Evolutionary conservation across 2,113 vertebrate species (phyloP).

Genomic region (Silurus asotus): DNA sequence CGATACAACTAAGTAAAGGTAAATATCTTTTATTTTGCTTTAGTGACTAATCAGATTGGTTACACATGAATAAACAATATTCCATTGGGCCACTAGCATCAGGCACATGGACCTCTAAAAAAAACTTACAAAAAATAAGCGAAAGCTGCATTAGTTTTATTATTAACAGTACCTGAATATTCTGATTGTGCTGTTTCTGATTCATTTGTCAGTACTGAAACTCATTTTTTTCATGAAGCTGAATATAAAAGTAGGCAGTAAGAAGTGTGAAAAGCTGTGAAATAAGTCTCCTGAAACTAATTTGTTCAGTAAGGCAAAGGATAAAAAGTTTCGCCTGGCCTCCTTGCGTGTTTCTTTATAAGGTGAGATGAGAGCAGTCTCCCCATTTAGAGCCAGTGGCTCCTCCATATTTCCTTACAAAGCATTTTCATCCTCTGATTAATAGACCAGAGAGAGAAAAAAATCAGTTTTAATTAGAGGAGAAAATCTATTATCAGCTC

Average conservation of each 20-base stretch:
- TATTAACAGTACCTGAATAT: neutral
- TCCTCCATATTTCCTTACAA: conserved; percentile 64
- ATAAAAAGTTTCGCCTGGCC: conserved; percentile 14
- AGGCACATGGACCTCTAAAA: neutral
- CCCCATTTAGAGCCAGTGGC: conserved; percentile 65
- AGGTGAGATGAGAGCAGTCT: conserved; percentile 39
- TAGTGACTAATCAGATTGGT: neutral
- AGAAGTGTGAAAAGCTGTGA: conserved; percentile 11
- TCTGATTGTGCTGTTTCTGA: conserved; percentile 8
- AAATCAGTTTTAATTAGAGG: conserved; percentile 62
- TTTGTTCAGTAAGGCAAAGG: conserved; percentile 40
- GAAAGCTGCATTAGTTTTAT: neutral
- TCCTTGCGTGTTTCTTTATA: conserved; percentile 16
- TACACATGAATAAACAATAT: neutral
- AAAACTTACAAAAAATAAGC: neutral
- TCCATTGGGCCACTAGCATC: neutral
- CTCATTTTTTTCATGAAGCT: neutral
- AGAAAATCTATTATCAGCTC: conserved; percentile 58
- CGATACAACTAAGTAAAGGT: neutral
- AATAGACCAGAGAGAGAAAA: conserved; percentile 60
- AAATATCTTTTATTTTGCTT: neutral
- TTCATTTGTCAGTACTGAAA: conserved; percentile 24
- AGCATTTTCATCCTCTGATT: conserved; percentile 71
- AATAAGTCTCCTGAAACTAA: conserved; percentile 33
- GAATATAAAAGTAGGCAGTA: conserved; percentile 10